These are phyloP conservation scores for Chrysolina oricalcia DNA, from an alignment of 2,888 invertebrate species.

Conservation along the genomic window DNA sequence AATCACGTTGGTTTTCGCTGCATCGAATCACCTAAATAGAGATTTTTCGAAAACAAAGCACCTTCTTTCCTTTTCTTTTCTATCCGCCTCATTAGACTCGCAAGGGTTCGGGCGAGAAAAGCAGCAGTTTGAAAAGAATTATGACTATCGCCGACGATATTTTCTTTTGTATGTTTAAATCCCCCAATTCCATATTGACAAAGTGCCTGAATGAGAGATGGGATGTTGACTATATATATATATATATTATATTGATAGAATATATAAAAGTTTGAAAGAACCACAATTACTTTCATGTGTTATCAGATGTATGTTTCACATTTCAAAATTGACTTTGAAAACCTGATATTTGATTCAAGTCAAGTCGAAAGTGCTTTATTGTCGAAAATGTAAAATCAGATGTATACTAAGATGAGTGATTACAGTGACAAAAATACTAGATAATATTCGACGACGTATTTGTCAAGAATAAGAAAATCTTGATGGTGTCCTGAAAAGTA, in stretches of 20 bases:
- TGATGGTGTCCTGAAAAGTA: no score
- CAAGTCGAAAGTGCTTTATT: no score
- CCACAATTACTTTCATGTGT: no score
- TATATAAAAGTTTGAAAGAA: background rate
- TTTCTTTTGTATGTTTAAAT: conserved; percentile 21
- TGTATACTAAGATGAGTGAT: no score
- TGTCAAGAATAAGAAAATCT: no score
- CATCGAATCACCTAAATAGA: conserved; percentile 16
- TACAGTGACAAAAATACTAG: no score
- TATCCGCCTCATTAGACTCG: conserved; percentile 42
- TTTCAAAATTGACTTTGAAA: no score
- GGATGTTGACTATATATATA: no score
- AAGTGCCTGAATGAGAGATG: background rate
- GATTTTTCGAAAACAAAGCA: conserved; percentile 25
- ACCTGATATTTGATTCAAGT: no score
- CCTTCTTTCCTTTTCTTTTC: conserved; percentile 17
- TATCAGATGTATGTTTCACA: no score
- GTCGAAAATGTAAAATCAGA: no score
- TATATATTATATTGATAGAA: background rate
- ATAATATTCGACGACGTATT: no score
- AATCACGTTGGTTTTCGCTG: conserved; percentile 14
- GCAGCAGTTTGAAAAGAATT: conserved; percentile 37
- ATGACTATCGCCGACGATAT: conserved; percentile 16
- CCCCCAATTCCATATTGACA: background rate
- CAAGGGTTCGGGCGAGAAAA: conserved; percentile 35